Evolutionary conservation across 2,888 invertebrate species (phyloP).

Genomic region (Melanophora roralis): DNA sequence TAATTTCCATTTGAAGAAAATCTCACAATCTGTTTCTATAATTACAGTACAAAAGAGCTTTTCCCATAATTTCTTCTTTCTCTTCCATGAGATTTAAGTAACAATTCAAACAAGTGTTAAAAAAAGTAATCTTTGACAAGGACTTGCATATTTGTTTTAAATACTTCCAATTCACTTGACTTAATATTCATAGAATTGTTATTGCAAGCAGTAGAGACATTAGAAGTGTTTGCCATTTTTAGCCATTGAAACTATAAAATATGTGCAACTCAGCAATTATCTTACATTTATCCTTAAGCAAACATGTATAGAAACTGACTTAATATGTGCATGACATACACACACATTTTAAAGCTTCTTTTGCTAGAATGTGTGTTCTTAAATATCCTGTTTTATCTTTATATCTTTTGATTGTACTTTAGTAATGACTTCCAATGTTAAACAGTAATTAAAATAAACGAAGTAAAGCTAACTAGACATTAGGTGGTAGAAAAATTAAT

Average conservation of each 20-base stretch:
- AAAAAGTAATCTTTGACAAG: conserved; percentile 1
- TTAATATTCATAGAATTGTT: conserved; percentile 51
- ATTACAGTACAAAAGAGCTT: neutral
- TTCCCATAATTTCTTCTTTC: neutral
- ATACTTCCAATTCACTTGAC: conserved; percentile 33
- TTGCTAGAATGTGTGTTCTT: neutral
- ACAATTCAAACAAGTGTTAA: conserved; percentile 35
- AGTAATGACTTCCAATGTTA: conserved; percentile 41
- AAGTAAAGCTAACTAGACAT: conserved; percentile 1
- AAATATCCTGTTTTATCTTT: neutral
- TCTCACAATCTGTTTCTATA: too few relatives aligned
- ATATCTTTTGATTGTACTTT: conserved; percentile 17
- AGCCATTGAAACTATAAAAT: conserved; percentile 24
- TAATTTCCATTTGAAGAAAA: neutral
- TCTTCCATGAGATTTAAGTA: neutral
- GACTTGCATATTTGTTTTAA: neutral
- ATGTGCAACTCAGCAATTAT: conserved; percentile 14
- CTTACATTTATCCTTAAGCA: neutral
- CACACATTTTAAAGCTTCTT: too few relatives aligned
- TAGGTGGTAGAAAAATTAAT: conserved; percentile 7
- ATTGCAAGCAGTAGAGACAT: conserved; percentile 35
- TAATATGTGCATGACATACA: neutral
- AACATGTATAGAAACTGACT: neutral
- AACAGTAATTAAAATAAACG: conserved; percentile 45
- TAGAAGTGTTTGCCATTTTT: conserved; percentile 8